Percentiles rank a stretch among this genome's conserved stretches.
Evolutionary conservation across 37 sponge, comb jelly and placozoan genomes (phyloP).

Genomic region (Theonella swinhoei): DNA sequence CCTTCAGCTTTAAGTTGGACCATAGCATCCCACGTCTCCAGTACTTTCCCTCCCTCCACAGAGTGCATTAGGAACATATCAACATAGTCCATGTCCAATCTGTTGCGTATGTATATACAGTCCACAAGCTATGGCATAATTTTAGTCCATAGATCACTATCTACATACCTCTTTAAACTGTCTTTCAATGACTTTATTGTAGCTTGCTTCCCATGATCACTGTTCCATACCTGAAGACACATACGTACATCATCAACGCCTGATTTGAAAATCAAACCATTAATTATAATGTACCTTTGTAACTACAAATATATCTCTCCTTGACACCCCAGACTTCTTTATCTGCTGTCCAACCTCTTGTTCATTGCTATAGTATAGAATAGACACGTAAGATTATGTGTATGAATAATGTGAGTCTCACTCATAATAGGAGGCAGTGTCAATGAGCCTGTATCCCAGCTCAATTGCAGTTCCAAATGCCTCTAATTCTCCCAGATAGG

Average conservation of each 20-base stretch:
- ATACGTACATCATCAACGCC: conserved; percentile 57
- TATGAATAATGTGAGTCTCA: not conserved
- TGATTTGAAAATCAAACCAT: conserved; percentile 63
- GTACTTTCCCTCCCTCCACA: conserved; percentile 64
- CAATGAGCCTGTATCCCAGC: conserved; percentile 72
- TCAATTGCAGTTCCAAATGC: conserved; percentile 52
- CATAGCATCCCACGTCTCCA: conserved; percentile 85
- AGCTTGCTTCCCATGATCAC: conserved; percentile 45
- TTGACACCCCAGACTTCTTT: conserved; percentile 69
- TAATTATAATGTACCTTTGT: conserved; percentile 60
- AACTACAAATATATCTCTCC: conserved; percentile 65
- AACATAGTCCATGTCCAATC: conserved; percentile 73
- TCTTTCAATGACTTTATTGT: conserved; percentile 15
- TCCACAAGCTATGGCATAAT: not conserved
- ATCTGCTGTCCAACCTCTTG: conserved; percentile 60
- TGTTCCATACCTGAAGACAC: conserved; percentile 40
- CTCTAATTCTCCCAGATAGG: not conserved
- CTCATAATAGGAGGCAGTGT: conserved; percentile 74
- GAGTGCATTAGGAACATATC: conserved; percentile 87
- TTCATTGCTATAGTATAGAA: conserved; percentile 47
- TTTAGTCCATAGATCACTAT: too few relatives aligned
- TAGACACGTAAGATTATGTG: too few relatives aligned
- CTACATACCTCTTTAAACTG: conserved; percentile 44
- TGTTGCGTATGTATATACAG: conserved; percentile 10
- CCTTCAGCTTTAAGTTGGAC: conserved; percentile 69